Percentiles rank a stretch among this genome's conserved stretches.
Conservation (phyloP, 2,797 vertebrate genomes). For the Lerista edwardsae region DNA sequence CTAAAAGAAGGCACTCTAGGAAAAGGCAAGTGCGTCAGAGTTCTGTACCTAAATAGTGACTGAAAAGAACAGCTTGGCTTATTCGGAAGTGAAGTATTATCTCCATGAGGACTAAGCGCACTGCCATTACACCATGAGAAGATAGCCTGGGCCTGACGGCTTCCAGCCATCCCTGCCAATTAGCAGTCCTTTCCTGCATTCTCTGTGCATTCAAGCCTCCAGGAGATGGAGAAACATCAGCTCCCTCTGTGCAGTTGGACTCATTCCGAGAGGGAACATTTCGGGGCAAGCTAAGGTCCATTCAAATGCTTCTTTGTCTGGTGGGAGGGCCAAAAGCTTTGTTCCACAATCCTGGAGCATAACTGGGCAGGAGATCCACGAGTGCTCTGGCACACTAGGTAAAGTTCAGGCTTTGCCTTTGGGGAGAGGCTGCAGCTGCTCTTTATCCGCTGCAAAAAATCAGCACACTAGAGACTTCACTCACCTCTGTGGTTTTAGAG, state of each 20-base stretch:
- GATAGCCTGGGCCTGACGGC: slow-evolving; percentile 62
- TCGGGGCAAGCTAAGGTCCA: neutral
- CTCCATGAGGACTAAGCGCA: slow-evolving; percentile 56
- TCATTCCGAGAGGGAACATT: neutral
- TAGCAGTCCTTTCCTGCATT: slow-evolving; percentile 64
- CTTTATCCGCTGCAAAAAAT: neutral
- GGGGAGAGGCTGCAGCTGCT: neutral
- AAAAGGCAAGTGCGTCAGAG: slow-evolving; percentile 64
- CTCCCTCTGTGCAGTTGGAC: slow-evolving; percentile 40
- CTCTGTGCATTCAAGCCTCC: slow-evolving; percentile 51
- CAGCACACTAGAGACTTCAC: neutral
- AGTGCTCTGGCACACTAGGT: neutral
- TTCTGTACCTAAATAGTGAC: slow-evolving; percentile 61
- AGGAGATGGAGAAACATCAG: slow-evolving; percentile 47
- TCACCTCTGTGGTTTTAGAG: neutral
- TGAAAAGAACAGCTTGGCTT: slow-evolving; percentile 56
- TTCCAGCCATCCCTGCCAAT: slow-evolving; percentile 68
- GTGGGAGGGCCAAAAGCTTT: neutral
- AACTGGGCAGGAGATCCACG: neutral
- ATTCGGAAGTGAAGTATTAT: slow-evolving; percentile 68
- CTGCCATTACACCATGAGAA: slow-evolving; percentile 32
- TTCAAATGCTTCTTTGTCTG: neutral
- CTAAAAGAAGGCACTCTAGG: slow-evolving; percentile 65
- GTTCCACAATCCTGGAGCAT: neutral
- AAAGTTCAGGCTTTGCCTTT: neutral